These are phyloP conservation scores for Alligator sinensis DNA, from an alignment of 2,113 vertebrate species.

Conservation along the genomic window DNA sequence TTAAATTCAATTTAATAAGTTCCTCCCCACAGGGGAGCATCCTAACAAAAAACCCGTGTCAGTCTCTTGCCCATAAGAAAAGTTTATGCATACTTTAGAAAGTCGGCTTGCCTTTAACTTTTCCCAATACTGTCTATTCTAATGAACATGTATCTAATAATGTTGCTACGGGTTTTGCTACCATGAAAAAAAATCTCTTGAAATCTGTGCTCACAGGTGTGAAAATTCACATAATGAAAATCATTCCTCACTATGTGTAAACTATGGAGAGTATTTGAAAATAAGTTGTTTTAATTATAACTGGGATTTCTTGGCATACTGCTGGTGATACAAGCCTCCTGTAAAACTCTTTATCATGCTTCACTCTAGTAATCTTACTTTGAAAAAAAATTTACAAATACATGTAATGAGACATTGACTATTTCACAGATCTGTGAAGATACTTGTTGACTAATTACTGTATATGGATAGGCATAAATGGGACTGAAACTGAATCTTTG, in stretches of 20 bases:
- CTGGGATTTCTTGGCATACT: slow-evolving; percentile 40
- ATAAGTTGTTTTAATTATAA: slow-evolving; percentile 30
- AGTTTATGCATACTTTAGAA: neutral
- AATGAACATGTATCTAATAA: slow-evolving; percentile 13
- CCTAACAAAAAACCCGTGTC: no score
- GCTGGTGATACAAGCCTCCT: neutral
- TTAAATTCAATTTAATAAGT: slow-evolving; percentile 12
- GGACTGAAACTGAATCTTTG: neutral
- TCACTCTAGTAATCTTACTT: slow-evolving; percentile 26
- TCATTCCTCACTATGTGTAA: neutral
- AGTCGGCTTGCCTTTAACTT: slow-evolving; percentile 18
- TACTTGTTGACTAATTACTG: slow-evolving; percentile 58
- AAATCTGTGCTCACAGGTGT: neutral
- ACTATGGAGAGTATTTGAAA: slow-evolving; percentile 13
- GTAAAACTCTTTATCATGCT: slow-evolving; percentile 26
- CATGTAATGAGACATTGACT: slow-evolving; percentile 25
- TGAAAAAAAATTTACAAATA: slow-evolving; percentile 19
- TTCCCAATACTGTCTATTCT: neutral
- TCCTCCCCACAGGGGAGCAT: no score
- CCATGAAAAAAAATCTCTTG: neutral
- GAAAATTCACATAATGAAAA: neutral
- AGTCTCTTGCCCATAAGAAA: no score
- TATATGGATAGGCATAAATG: slow-evolving; percentile 7
- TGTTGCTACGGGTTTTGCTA: neutral
- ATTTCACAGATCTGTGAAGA: slow-evolving; percentile 34